A percentile compares a stretch with the other conserved stretches of the same genome.
Evolutionary conservation across 1,140 invertebrate genomes (phyloP).

Genomic region (Heliothis virescens): DNA sequence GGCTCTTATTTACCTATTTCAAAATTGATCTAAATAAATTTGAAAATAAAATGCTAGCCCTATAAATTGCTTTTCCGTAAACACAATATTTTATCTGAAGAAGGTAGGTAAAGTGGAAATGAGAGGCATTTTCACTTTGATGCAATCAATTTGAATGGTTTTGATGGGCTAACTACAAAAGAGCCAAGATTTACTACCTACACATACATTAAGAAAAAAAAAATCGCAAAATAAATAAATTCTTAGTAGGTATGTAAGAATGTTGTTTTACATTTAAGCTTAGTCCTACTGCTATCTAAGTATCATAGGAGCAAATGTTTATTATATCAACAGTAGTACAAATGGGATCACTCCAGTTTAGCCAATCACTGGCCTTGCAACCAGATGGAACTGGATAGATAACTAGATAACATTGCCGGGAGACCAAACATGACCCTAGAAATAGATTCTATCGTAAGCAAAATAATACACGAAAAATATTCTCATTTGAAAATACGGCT

Average conservation of each 20-base stretch:
- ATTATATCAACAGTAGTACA: slow-evolving; percentile 22
- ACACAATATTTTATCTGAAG: no score
- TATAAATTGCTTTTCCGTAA: no score
- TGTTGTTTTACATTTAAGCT: background rate
- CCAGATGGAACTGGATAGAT: slow-evolving; percentile 31
- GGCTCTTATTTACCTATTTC: no score
- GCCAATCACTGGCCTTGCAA: slow-evolving; percentile 22
- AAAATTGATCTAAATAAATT: no score
- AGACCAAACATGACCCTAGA: background rate
- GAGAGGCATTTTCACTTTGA: slow-evolving; percentile 90
- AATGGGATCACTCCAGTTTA: slow-evolving; percentile 32
- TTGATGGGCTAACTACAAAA: slow-evolving; percentile 91
- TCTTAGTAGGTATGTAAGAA: background rate
- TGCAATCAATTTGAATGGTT: slow-evolving; percentile 91
- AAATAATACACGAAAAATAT: background rate
- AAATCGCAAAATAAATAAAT: no score
- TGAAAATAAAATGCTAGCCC: no score
- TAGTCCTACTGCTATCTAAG: background rate
- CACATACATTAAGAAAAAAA: no score
- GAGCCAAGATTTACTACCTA: no score
- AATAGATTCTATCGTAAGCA: background rate
- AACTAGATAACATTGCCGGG: slow-evolving; percentile 6
- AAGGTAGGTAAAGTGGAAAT: slow-evolving; percentile 86
- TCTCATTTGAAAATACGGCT: no score
- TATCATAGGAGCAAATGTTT: slow-evolving; percentile 27